Evolutionary conservation across 2,113 vertebrate genomes (phyloP).

Genomic region (Takifugu bimaculatus): DNA sequence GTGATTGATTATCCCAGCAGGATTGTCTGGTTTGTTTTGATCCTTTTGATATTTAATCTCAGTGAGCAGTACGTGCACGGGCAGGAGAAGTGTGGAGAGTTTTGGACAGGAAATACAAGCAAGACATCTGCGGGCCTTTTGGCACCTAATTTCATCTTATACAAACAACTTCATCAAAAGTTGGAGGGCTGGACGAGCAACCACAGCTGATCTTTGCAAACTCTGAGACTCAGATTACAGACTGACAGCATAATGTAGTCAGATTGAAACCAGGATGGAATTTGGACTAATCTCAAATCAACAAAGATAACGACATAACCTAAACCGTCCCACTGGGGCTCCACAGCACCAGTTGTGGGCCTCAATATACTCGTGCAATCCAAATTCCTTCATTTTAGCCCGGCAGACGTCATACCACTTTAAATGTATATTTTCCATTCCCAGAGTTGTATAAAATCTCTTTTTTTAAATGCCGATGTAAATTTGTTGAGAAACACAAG

Average conservation of each 20-base stretch:
- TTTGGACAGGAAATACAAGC: conserved; percentile 16
- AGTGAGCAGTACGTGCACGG: conserved; percentile 42
- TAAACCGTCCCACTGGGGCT: background rate
- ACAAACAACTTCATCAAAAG: conserved; percentile 42
- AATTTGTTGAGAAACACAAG: background rate
- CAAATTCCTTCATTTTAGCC: background rate
- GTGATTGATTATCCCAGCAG: conserved; percentile 77
- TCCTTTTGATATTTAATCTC: conserved; percentile 76
- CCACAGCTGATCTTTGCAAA: background rate
- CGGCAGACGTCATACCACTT: background rate
- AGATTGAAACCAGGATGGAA: conserved; percentile 1
- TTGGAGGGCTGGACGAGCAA: conserved; percentile 21
- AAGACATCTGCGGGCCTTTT: conserved; percentile 15
- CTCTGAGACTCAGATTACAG: background rate
- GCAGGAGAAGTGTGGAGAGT: conserved; percentile 20
- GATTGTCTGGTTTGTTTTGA: conserved; percentile 71
- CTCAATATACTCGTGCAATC: background rate
- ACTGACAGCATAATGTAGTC: conserved; percentile 3
- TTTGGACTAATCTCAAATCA: conserved; percentile 5
- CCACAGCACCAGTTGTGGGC: background rate
- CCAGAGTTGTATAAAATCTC: background rate
- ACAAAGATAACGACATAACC: background rate
- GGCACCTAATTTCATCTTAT: conserved; percentile 27
- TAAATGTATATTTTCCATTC: background rate
- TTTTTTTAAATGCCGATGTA: background rate